Evolutionary conservation across 2,797 vertebrate species (phyloP), one percentile per base, ranked within the genome.

Genomic region (Podarcis lilfordi): DNA sequence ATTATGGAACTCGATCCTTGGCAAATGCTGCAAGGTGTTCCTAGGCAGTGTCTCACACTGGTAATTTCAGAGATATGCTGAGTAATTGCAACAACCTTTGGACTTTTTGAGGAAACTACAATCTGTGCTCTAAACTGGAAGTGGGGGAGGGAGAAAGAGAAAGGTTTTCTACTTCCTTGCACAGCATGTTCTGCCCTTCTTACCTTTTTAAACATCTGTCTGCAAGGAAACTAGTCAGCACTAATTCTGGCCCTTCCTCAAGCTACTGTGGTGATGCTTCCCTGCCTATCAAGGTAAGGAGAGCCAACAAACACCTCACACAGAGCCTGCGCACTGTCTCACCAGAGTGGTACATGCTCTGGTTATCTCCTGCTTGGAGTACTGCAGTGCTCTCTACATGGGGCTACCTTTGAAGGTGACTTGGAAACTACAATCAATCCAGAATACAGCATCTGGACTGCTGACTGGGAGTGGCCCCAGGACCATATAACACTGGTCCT

Each of bases 221-320:
- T 80, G n/a, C 64, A 71, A 69, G 0, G 0, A 74, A 37, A 83
- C 59, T 0, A 37, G 1, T 55, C 27, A 43, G 55, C 11, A 6
- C 35, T 0, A 69, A 3, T 21, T 17, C 45, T n/a, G n/a, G 29
- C 55, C 85, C 21, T 25, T 91, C 3, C 81, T 43, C 79, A 82
- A 78, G 69, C 78, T 59, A 50, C 0, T 11, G 29, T 1, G 45
- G 4, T 69, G 35, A 82, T 83, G 19, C 17, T 29, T 21, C 75
- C n/a, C 5, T 15, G 0, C 21, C 45, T 50, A 50, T 50, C 45
- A 50, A 50, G 45, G 45, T 55, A 15, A 15, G 50, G 50, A 4
- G 50, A 55, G 50, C 50, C 50, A 55, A 15, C 50, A 55, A 55
- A 15, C 50, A 15, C 13, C 50, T 55, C 50, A 0, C 50, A 55